Evolutionary conservation across 2,113 vertebrate species (phyloP), one percentile per base, ranked within the genome.

Genomic region (Fregetta grallaria): DNA sequence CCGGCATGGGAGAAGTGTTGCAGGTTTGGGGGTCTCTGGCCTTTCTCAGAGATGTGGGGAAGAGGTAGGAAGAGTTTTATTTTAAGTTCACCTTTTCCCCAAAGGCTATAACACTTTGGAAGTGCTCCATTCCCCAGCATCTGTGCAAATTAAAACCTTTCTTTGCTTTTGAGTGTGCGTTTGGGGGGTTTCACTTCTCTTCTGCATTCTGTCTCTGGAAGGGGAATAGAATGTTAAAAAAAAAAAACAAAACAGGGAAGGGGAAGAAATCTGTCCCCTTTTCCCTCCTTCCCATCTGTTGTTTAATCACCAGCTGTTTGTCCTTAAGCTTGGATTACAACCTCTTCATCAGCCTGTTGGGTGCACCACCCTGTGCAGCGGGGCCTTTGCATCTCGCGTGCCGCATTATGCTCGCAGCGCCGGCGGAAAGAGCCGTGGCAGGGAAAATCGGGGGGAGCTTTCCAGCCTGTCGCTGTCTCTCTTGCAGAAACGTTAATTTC

Each of bases 301-400:
- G 83, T 91, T 86, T 77, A 40, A 87, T 92, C 94, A 15, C 88
- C 95, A 96, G 95, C 94, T 96, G 95, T 73, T 83, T 67, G 86
- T 92, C 86, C 94, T 84, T 91, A 65, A 92, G 70, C 84, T 55
- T 44, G 91, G 86, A 94, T 95, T 94, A 36, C 88, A 38, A 30
- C 76, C 92, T 63, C 88, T 88, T 50, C 52, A 34, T 32, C 80
- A 63, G 86, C 63, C 73, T 9, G 49, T 7, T 44, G 2, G 0
- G 29, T 11, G 7, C 53, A 6, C 3, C 44, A 3, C 30, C 38
- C 47, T 0, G 26, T 2, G 45, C 83, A 7, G 47, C 0, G 3
- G 76, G 62, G 70, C 70, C 49, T 21, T 30, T 6, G 72, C 56
- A 7, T 32, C 90, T 52, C 2, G 0, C 50, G 4, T 22, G 10